These are phyloP conservation scores for Calcarius lapponicus DNA, from an alignment of 2,797 vertebrate genomes.

Conservation along the genomic window DNA sequence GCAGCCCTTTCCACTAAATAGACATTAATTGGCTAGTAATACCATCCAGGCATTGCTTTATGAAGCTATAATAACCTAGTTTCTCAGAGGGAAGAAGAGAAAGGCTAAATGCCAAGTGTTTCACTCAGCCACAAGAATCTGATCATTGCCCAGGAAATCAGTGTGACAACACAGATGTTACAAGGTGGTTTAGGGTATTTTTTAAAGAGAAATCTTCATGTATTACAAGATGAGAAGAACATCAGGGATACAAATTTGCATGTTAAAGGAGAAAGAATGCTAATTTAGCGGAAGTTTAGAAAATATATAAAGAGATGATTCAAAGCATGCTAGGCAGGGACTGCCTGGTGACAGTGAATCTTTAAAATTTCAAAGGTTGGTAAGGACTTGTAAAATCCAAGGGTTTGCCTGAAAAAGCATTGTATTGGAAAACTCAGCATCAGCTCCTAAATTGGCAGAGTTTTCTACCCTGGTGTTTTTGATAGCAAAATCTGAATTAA, in stretches of 20 bases:
- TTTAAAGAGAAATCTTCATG: not conserved
- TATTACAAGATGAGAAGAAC: not conserved
- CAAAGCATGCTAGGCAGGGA: not conserved
- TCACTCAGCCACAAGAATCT: not conserved
- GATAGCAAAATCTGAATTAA: not conserved
- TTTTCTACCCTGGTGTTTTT: not conserved
- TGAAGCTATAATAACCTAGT: not conserved
- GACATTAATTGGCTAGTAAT: slow-evolving; percentile 30
- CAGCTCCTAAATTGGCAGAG: not conserved
- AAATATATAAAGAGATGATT: not conserved
- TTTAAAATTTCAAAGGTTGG: not conserved
- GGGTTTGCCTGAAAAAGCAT: not conserved
- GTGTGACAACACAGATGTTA: not conserved
- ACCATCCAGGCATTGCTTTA: not conserved
- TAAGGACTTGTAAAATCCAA: not conserved
- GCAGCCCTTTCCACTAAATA: not conserved
- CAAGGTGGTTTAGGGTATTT: not conserved
- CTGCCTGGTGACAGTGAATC: not conserved
- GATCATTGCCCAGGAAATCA: not conserved
- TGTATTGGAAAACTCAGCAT: not conserved
- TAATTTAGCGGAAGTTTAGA: not conserved
- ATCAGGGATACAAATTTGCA: not conserved
- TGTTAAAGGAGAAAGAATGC: not conserved
- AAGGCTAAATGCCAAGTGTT: not conserved
- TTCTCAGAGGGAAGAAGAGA: not conserved